Conservation (phyloP, 2,888 invertebrate species). For the Ametastegia equiseti region DNA sequence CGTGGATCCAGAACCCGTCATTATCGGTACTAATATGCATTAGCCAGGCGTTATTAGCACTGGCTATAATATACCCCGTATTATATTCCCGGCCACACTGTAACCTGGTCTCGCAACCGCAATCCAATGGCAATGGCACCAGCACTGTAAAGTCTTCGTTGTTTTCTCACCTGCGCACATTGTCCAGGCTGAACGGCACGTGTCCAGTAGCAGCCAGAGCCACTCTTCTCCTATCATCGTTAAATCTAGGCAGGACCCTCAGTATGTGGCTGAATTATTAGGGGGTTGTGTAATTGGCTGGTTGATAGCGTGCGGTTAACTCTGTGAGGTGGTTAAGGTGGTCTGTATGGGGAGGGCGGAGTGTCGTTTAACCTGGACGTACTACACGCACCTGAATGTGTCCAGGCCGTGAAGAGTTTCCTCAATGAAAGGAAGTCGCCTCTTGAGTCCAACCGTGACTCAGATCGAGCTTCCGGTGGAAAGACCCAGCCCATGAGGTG, state of each 20-base stretch:
- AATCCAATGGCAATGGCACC: too few relatives aligned
- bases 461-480: too few relatives aligned
- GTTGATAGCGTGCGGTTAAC: slow-evolving; percentile 66
- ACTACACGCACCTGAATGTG: slow-evolving; percentile 41
- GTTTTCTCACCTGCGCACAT: neutral
- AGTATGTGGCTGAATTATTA: slow-evolving; percentile 68
- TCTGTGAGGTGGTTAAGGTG: slow-evolving; percentile 52
- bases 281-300: slow-evolving; percentile 68
- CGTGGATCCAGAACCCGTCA: slow-evolving; percentile 52
- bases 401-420: too few relatives aligned
- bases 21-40: slow-evolving; percentile 63
- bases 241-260: slow-evolving; percentile 64
- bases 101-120: neutral
- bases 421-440: too few relatives aligned
- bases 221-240: slow-evolving; percentile 60
- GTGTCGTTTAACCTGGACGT: slow-evolving; percentile 9
- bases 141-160: neutral
- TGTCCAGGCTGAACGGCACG: neutral
- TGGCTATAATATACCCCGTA: slow-evolving; percentile 62
- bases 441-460: too few relatives aligned
- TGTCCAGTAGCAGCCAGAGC: slow-evolving; percentile 49
- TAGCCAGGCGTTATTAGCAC: slow-evolving; percentile 64
- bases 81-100: slow-evolving; percentile 56
- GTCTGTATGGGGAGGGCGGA: slow-evolving; percentile 20
- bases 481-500: too few relatives aligned